Conservation (phyloP, 2,113 vertebrate species). For the Sialia sialis region DNA sequence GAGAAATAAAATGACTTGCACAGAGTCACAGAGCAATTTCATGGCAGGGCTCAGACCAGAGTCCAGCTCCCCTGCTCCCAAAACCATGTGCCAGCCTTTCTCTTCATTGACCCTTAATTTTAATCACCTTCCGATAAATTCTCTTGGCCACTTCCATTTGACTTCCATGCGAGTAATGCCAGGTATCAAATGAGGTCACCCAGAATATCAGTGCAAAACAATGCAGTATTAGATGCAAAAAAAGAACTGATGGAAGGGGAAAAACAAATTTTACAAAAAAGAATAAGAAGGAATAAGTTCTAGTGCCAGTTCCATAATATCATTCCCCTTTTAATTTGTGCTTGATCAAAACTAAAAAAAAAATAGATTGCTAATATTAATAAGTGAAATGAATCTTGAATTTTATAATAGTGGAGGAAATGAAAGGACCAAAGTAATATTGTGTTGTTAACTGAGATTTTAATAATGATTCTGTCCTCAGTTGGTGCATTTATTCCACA, state of each 20-base stretch:
- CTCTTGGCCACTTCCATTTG: background rate
- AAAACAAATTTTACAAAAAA: background rate
- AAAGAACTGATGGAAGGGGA: background rate
- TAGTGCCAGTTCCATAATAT: background rate
- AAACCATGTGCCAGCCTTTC: background rate
- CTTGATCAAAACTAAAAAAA: constrained; percentile 45
- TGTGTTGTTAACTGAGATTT: constrained; percentile 66
- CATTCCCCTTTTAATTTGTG: constrained; percentile 48
- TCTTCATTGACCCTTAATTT: background rate
- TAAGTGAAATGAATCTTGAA: constrained; percentile 66
- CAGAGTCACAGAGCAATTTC: constrained; percentile 23
- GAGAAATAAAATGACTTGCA: background rate
- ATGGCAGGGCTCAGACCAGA: background rate
- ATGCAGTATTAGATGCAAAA: background rate
- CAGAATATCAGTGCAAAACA: background rate
- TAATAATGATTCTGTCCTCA: constrained; percentile 66
- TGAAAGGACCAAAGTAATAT: constrained; percentile 52
- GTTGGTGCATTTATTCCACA: constrained; percentile 38
- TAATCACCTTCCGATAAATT: background rate
- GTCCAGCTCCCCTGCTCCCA: background rate
- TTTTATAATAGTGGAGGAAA: constrained; percentile 63
- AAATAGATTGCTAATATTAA: constrained; percentile 65
- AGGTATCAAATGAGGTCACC: background rate
- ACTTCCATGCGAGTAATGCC: background rate
- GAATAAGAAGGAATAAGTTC: background rate